Evolutionary conservation across 1,140 invertebrate genomes (phyloP), one percentile per base, ranked within the genome.

Genomic region (Hycleus cichorii): DNA sequence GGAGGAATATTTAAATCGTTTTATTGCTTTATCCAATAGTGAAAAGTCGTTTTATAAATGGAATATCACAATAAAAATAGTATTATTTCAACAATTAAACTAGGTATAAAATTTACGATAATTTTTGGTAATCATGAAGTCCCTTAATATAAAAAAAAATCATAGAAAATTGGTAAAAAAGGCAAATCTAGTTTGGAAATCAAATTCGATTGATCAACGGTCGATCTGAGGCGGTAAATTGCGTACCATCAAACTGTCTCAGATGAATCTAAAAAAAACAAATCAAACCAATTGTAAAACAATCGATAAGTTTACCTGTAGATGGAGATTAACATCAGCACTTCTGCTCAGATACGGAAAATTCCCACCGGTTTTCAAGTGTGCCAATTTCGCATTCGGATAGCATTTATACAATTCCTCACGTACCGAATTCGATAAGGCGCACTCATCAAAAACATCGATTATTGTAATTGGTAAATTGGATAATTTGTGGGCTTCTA

Each of bases 361-460:
- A 76, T 95, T 94, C 3, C 92, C 92, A 5, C 92, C 92, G 66
- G 79, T 85, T 72, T 95, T 95, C 10, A 95, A 75, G 75, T 93
- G 89, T 3, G 91, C 92, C 59, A 92, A 68, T 77, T 91, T 93
- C 1, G 91, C 91, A 69, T 88, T 80, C 1, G 91, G 91, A 75
- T 94, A 95, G 69, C 87, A 88, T 75, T 93, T 93, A 69, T 91
- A 91, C 61, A 93, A 76, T 65, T 92, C 89, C 69, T 93, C 90
- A 59, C 87, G 74, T 0, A 87, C 90, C 44, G 81, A 72, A 58
- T 80, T 81, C 53, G 88, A 90, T 32, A 95, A 72, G 3, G 92
- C 92, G 73, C 88, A 89, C 60, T 93, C 86, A 77, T 96, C 92
- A 80, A 92, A 95, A 1, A 95, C 92, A 76, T 95, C 91, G 69